Evolutionary conservation across 2,797 vertebrate species (phyloP).

Genomic region (Crax fasciolata): DNA sequence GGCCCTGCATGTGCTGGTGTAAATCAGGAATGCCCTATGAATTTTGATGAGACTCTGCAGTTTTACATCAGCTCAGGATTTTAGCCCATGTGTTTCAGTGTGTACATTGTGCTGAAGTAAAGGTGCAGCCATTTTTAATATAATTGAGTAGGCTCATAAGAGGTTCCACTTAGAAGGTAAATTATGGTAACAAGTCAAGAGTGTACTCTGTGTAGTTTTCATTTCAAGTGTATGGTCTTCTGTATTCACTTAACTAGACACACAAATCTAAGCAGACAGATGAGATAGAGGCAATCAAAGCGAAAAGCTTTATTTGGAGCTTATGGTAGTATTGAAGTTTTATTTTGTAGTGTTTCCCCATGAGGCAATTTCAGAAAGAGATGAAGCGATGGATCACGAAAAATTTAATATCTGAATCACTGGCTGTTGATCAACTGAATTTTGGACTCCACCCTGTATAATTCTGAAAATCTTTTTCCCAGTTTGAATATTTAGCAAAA

Average conservation of each 20-base stretch:
- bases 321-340: conserved; percentile 64
- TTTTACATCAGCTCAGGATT: conserved; percentile 57
- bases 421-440: conserved; percentile 10
- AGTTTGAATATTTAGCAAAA: not conserved
- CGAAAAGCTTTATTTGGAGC: conserved; percentile 72
- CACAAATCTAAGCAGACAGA: conserved; percentile 75
- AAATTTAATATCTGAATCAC: conserved; percentile 12
- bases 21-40: conserved; percentile 64
- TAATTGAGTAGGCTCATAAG: conserved; percentile 75
- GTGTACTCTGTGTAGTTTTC: conserved; percentile 70
- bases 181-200: conserved; percentile 78
- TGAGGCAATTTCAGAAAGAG: conserved; percentile 48
- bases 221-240: conserved; percentile 76
- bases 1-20: conserved; percentile 26
- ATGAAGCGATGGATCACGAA: conserved; percentile 44
- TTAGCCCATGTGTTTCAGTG: not conserved
- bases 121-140: conserved; percentile 69
- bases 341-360: conserved; percentile 59
- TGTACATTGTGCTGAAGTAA: conserved; percentile 39
- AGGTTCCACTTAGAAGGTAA: conserved; percentile 75
- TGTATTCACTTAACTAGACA: conserved; percentile 75
- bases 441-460: not conserved
- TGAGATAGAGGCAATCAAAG: conserved; percentile 72
- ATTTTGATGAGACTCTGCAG: conserved; percentile 54
- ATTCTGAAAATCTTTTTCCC: conserved; percentile 4